Evolutionary conservation across 2,797 vertebrate genomes (phyloP), one percentile per base, ranked within the genome.

Genomic region (Salarias fasciatus): DNA sequence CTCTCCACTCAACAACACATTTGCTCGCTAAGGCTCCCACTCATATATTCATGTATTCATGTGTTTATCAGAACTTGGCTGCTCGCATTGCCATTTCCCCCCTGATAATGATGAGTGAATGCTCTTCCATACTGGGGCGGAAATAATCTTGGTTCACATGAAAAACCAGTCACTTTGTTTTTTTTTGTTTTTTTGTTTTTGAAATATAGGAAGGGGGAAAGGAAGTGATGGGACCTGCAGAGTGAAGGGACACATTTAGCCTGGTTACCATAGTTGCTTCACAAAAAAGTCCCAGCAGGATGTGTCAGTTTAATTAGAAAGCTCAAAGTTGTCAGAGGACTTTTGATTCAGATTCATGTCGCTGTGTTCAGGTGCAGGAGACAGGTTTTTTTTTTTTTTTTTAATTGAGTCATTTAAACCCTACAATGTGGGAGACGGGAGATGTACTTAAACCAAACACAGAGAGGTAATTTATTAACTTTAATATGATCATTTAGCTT

Each of bases 1-100:
- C 77, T 77, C 78, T 88, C 74, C 72, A 88, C 83, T 88, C 83
- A 82, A 79, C 83, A 80, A 72, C 83, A 84, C 85, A 84, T 84
- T 86, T 78, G 64, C 74, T 75, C 41, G 13, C 69, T 52, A 53
- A 54, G 44, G 62, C 53, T 73, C 66, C 73, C 75, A 59, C 80
- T 88, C 88, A 86, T 48, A 71, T 89, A 91, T 91, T 91, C 86
- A 91, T 91, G 79, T 88, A 89, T 91, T 90, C 88, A 87, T 85
- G 84, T 85, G 79, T 89, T 90, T 88, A 86, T 88, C 83, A 86
- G 82, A 88, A 89, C 74, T 87, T 81, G 79, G 65, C 30, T 78
- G 68, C 79, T 85, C 72, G 77, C 75, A 33, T 82, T 79, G 68
- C 82, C 79, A 80, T 91, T 35, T 87, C 85, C 83, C 77, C 72